Conservation (phyloP, 2,113 vertebrate genomes). For the Orcinus orca region DNA sequence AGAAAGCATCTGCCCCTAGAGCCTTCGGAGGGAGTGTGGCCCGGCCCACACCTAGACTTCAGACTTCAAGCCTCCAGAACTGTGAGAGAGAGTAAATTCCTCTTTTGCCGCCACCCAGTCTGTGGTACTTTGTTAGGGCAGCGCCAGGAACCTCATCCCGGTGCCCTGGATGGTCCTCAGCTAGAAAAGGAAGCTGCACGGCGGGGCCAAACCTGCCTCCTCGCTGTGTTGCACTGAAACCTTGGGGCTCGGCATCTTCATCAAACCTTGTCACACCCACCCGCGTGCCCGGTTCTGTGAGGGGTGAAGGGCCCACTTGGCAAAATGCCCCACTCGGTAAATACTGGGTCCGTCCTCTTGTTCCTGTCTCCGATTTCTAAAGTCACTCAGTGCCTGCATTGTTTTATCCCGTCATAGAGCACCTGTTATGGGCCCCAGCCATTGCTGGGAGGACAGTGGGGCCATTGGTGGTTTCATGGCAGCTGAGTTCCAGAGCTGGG, state of each 20-base stretch:
- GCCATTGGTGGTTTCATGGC: neutral
- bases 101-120: neutral
- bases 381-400: neutral
- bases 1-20: neutral
- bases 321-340: neutral
- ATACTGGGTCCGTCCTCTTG: neutral
- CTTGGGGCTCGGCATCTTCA: neutral
- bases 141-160: neutral
- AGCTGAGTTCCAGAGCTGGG: neutral
- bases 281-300: neutral
- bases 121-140: neutral
- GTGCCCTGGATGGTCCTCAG: neutral
- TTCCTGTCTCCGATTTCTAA: neutral
- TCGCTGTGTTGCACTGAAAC: accelerated
- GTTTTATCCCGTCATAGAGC: neutral
- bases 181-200: neutral
- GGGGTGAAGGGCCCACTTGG: neutral
- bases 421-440: neutral
- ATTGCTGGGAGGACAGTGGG: neutral
- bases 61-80: neutral
- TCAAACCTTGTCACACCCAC: neutral
- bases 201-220: neutral
- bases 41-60: neutral
- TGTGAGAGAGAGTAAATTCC: neutral
- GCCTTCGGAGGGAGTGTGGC: accelerated